Evolutionary conservation across 1,140 invertebrate genomes (phyloP), one percentile per base, ranked within the genome.

Genomic region (Trachymyrmex cornetzi): DNA sequence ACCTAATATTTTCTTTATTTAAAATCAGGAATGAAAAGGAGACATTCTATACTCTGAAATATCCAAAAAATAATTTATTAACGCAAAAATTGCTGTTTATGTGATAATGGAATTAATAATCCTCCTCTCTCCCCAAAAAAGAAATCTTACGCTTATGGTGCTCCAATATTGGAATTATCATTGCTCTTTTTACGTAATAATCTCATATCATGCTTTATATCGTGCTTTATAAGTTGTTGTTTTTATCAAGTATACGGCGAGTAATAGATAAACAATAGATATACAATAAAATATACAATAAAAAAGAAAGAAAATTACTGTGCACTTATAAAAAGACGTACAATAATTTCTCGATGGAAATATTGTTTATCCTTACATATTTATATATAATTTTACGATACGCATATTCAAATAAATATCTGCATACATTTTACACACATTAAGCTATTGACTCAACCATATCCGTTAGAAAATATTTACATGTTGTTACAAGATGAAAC

Each of bases 401-500:
- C 38, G 4, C n/a, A 19, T 14, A 38, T 55, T 38, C 27, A 69
- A 71, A 69, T 81, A 34, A 22, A 11, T 48, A 38, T 53, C 3
- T 16, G 16, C n/a, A 12, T 12, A 16, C 9, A 14, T 19, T 24
- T 44, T 44, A 38, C 22, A 19, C 9, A 55, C 14, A n/a, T 55
- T 38, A 55, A 81, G n/a, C 16, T 53, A 67, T 69, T 69, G 22
- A 55, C 48, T 69, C 64, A 66, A 69, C 48, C 14, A 50, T 24
- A n/a, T 48, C 22, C 22, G 27, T 34, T 61, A 44, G 22, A 22
- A 75, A 50, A 63, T 50, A 16, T 84, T 84, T 75, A 50, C 44
- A 74, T 7, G 69, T n/a, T 9, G 38, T 74, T 75, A 75, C 24
- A 27, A 55, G 12, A 55, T 57, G 80, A 22, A 61, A 84, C 80